A percentile compares a stretch with the other conserved stretches of the same genome.
Evolutionary conservation across 2,888 invertebrate genomes (phyloP).

Genomic region (Erebia epiphron): DNA sequence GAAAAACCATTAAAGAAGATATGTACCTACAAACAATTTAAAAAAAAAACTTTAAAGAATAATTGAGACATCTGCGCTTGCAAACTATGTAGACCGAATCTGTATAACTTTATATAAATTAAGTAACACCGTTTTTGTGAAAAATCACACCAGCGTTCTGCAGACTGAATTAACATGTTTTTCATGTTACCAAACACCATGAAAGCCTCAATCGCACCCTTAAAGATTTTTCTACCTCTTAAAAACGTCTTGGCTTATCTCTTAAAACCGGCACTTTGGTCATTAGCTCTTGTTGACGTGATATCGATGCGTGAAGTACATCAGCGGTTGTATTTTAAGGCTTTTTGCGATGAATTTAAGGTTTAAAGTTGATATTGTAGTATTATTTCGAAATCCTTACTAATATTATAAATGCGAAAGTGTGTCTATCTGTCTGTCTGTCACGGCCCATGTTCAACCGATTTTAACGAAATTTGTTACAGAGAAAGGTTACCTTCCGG

Average conservation of each 20-base stretch:
- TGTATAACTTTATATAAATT: slow-evolving; percentile 23
- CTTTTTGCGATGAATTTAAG: slow-evolving; percentile 1
- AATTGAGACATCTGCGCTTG: neutral
- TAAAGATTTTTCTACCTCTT: slow-evolving; percentile 42
- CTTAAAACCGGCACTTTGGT: slow-evolving; percentile 63
- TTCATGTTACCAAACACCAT: slow-evolving; percentile 54
- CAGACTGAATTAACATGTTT: slow-evolving; percentile 54
- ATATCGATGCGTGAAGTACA: slow-evolving; percentile 62
- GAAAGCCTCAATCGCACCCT: slow-evolving; percentile 61
- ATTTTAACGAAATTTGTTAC: too few relatives aligned
- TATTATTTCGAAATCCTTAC: neutral
- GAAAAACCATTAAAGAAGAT: too few relatives aligned
- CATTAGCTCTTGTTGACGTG: slow-evolving; percentile 53
- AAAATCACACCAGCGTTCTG: slow-evolving; percentile 53
- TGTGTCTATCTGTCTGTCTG: too few relatives aligned
- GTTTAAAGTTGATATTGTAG: slow-evolving; percentile 9
- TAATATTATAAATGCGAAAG: too few relatives aligned
- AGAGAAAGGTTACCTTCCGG: too few relatives aligned
- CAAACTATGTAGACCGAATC: neutral
- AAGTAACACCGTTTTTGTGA: slow-evolving; percentile 44
- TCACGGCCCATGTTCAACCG: too few relatives aligned
- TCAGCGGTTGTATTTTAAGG: neutral
- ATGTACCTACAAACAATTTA: too few relatives aligned
- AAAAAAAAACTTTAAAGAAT: neutral
- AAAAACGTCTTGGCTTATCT: slow-evolving; percentile 46